phyloP scores from a whole-genome alignment of 2,888 invertebrate genomes.

The Caenorhabditis sp. region DNA sequence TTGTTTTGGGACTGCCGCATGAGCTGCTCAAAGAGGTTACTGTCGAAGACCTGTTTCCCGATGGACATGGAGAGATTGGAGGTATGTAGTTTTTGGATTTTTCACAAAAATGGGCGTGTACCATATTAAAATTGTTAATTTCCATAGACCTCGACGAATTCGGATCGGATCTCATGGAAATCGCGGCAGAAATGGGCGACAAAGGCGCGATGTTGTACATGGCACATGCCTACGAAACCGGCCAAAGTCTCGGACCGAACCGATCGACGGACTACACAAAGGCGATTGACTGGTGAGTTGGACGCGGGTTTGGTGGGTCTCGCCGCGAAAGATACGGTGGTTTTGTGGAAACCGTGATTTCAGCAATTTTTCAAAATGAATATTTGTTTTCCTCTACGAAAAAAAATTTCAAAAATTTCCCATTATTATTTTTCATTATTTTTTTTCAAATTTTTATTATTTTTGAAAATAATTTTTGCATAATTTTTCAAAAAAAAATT shows the following conservation, averaged over 20 bases:
- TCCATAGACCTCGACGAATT: conserved; percentile 61
- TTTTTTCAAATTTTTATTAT: too few species aligned
- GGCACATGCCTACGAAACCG: conserved; percentile 85
- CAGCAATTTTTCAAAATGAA: too few species aligned
- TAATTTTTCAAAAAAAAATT: neutral
- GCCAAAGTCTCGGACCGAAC: conserved; percentile 75
- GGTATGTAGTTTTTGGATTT: too few species aligned
- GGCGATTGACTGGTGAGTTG: conserved; percentile 69
- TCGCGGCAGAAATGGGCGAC: conserved; percentile 85
- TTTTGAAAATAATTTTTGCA: neutral
- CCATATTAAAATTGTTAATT: neutral
- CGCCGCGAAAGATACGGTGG: too few species aligned
- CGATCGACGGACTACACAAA: conserved; percentile 65
- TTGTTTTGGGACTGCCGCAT: conserved; percentile 85
- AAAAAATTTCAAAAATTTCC: too few species aligned
- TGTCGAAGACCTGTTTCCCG: conserved; percentile 77
- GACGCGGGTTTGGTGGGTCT: too few species aligned
- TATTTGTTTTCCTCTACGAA: too few species aligned
- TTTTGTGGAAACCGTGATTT: too few species aligned
- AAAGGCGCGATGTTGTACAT: conserved; percentile 85
- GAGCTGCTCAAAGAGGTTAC: conserved; percentile 85
- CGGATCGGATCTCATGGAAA: conserved; percentile 83
- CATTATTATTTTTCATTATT: neutral
- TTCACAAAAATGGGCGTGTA: too few species aligned
- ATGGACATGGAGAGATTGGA: conserved; percentile 53